Evolutionary conservation across 2,113 vertebrate genomes (phyloP), one percentile per base, ranked within the genome.

Genomic region (Hemiscyllium ocellatum): DNA sequence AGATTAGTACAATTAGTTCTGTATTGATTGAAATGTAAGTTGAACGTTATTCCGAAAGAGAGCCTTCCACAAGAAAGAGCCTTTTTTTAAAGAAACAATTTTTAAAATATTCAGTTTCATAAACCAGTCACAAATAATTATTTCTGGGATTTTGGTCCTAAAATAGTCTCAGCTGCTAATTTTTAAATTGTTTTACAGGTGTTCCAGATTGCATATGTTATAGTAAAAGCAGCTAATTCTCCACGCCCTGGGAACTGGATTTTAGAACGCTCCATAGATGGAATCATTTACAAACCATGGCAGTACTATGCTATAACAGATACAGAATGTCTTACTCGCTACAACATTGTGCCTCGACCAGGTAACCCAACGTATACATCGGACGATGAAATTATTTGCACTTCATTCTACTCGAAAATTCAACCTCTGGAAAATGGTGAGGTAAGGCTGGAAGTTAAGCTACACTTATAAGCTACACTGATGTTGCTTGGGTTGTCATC

Each of bases 361-460:
- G 99, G 99, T 66, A 98, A 98, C 0, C 99, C 99, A 0, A 99
- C 98, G 4, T 99, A 99, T 96, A 96, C 97, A 61, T 98, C 97
- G 95, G 99, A 99, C 68, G 98, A 99, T 96, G 99, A 99, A 96
- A 98, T 99, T 80, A 99, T 99, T 97, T 99, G 99, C 96, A 99
- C 99, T 20, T 99, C 99, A 0, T 99, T 98, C 97, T 99, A 99
- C 96, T 99, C 99, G 56, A 99, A 98, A 97, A 98, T 99, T 95
- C 99, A 99, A 85, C 99, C 99, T 4, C 97, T 99, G 97, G 99
- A 99, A 96, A 99, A 99, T 0, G 99, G 99, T 97, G 99, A 99
- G 99, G 99, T 99, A 98, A 97, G 97, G 96, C 96, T 95, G 37
- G 68, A 72, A 95, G 50, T 95, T 50, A 94, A 80, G 12, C 13